These are phyloP conservation scores for Amia ocellicauda DNA, from an alignment of 2,113 vertebrate genomes.

Conservation along the genomic window DNA sequence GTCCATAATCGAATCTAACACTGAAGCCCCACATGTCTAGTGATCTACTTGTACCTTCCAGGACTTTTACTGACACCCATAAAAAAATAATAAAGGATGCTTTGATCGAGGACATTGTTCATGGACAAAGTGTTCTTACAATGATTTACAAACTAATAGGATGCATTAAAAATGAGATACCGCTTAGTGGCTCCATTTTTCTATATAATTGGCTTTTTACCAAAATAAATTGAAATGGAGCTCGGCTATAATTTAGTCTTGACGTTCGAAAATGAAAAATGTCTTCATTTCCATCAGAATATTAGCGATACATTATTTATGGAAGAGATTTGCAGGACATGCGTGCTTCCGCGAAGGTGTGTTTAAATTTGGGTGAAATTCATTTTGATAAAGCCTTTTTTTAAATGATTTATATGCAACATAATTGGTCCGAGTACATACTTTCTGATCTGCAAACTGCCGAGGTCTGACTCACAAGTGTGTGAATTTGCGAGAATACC, in stretches of 20 bases:
- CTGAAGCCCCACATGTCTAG: too few species aligned
- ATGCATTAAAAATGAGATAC: slow-evolving; percentile 19
- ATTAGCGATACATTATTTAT: slow-evolving; percentile 3
- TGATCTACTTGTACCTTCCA: too few species aligned
- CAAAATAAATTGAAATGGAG: slow-evolving; percentile 16
- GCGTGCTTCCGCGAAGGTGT: neutral
- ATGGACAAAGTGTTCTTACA: slow-evolving; percentile 7
- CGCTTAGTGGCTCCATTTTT: slow-evolving; percentile 14
- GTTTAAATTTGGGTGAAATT: neutral
- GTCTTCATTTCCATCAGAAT: slow-evolving; percentile 4
- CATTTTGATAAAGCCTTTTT: too few species aligned
- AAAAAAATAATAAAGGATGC: too few species aligned
- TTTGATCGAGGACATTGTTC: neutral
- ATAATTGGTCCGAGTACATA: too few species aligned
- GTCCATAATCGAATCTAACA: too few species aligned
- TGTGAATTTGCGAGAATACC: too few species aligned
- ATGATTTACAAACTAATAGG: slow-evolving; percentile 18
- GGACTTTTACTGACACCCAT: too few species aligned
- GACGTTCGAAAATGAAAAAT: neutral
- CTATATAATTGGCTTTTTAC: slow-evolving; percentile 19
- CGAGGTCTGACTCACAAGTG: too few species aligned
- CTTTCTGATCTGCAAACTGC: too few species aligned
- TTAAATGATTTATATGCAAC: too few species aligned
- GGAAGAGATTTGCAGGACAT: neutral
- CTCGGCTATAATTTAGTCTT: slow-evolving; percentile 11